Evolutionary conservation across 2,797 vertebrate genomes (phyloP).

Genomic region (Neosilurus mollespiculum): DNA sequence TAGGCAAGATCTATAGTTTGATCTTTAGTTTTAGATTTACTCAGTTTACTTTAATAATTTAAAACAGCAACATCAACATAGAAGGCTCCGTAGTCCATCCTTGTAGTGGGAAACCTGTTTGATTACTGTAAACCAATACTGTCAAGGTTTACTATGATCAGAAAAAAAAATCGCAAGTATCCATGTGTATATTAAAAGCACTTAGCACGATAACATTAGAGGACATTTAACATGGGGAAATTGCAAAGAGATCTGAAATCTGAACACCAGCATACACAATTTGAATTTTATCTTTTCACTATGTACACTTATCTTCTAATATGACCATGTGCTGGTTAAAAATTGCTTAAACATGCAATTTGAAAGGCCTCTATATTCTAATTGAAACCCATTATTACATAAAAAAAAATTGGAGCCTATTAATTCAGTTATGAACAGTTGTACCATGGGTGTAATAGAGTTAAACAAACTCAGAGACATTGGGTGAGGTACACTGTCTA

Average conservation of each 20-base stretch:
- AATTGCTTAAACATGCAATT: background rate
- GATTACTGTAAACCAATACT: too few species aligned
- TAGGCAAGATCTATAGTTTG: too few species aligned
- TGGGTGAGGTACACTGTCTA: background rate
- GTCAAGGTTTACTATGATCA: too few species aligned
- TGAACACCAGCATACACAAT: background rate
- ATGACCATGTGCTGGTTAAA: background rate
- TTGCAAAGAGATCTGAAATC: background rate
- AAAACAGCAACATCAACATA: too few species aligned
- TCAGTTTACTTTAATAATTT: too few species aligned
- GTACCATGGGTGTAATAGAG: conserved; percentile 5
- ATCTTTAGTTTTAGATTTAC: too few species aligned
- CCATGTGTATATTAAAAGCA: too few species aligned
- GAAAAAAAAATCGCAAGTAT: too few species aligned
- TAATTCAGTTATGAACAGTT: conserved; percentile 1
- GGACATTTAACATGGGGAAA: too few species aligned
- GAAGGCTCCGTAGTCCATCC: too few species aligned
- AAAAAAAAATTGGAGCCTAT: conserved; percentile 21
- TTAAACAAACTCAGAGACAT: background rate
- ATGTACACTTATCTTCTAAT: background rate
- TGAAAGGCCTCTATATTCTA: background rate
- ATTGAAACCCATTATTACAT: background rate
- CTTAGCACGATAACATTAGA: too few species aligned
- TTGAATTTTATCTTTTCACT: background rate
- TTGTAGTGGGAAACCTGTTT: too few species aligned